Conservation (phyloP, 2,888 invertebrate species). For the Zelleria hepariella region DNA sequence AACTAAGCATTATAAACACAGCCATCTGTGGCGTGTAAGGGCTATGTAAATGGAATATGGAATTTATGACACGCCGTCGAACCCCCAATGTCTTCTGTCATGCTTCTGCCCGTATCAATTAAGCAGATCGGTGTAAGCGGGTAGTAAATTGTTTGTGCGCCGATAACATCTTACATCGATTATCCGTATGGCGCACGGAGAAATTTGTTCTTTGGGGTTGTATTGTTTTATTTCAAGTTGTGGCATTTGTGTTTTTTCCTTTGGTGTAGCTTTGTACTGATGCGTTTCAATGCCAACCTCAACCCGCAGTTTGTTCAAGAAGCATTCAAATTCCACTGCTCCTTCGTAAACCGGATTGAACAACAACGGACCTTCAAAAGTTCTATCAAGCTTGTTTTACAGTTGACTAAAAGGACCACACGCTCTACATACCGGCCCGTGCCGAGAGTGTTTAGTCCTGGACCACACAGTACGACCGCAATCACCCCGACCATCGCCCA, state of each 20-base stretch:
- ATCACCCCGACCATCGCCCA: conserved; percentile 53
- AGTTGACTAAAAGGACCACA: neutral
- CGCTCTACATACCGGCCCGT: neutral
- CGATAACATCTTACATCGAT: conserved; percentile 33
- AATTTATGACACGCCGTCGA: conserved; percentile 20
- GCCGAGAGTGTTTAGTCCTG: conserved; percentile 2
- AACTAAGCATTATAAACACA: too few relatives aligned
- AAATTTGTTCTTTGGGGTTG: conserved; percentile 30
- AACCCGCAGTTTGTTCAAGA: neutral
- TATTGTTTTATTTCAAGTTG: conserved; percentile 12
- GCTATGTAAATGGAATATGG: conserved; percentile 24
- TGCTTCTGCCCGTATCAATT: conserved; percentile 35
- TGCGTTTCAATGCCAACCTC: neutral
- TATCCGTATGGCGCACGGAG: conserved; percentile 18
- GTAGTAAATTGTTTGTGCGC: conserved; percentile 49
- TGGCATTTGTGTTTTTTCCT: neutral
- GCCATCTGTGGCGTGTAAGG: neutral
- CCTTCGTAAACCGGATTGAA: neutral
- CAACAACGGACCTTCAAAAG: neutral
- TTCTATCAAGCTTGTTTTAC: neutral
- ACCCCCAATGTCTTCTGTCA: conserved; percentile 29
- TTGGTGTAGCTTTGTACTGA: neutral
- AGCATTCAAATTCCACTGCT: too few relatives aligned
- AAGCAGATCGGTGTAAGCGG: conserved; percentile 55
- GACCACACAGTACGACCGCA: conserved; percentile 65